Evolutionary conservation across 2,113 vertebrate species (phyloP), one percentile per base, ranked within the genome.

Genomic region (Pterocles burchelli): DNA sequence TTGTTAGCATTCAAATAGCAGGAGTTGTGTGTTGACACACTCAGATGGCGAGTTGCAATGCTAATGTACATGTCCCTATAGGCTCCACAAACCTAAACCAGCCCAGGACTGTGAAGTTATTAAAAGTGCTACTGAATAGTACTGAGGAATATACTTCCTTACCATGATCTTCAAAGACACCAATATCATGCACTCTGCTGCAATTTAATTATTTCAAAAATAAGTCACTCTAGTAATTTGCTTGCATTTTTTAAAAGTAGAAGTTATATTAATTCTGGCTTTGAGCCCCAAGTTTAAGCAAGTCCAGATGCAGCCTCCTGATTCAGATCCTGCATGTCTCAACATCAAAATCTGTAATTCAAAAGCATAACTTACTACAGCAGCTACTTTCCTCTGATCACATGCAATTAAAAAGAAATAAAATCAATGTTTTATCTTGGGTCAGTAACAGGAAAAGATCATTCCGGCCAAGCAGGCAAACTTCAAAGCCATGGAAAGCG

Each of bases 1-100:
- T 88, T 66, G 89, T 89, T 73, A 91, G 89, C 82, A 75, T 66
- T 82, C 81, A 51, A 82, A 72, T 22, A 82, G 94, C 68, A 74
- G 72, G 72, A 90, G 92, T 33, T 74, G 94, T 84, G 88, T 84
- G 90, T 41, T 93, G 93, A 86, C 94, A 91, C 77, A 33, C 86
- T 92, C 57, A 45, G 89, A 74, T 45, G 52, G 77, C 38, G 67
- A 79, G 77, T 8, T 75, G 46, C 89, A 93, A 45, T 45, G 68
- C 73, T 85, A 75, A 81, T 15, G 46, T 51, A 54, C 45, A 70
- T 92, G 49, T 86, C 93, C 92, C 89, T 54, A 21, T 9, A 77
- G 92, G 77, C 90, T 91, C 81, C 81, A 75, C 9, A 25, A 88
- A 93, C 18, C 66, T 58, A 52, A 88, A 84, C 58, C 89, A 70